Percentiles rank a stretch among this genome's conserved stretches.
phyloP scores from a whole-genome alignment of 1,140 invertebrate genomes.

The Philaenus spumarius region DNA sequence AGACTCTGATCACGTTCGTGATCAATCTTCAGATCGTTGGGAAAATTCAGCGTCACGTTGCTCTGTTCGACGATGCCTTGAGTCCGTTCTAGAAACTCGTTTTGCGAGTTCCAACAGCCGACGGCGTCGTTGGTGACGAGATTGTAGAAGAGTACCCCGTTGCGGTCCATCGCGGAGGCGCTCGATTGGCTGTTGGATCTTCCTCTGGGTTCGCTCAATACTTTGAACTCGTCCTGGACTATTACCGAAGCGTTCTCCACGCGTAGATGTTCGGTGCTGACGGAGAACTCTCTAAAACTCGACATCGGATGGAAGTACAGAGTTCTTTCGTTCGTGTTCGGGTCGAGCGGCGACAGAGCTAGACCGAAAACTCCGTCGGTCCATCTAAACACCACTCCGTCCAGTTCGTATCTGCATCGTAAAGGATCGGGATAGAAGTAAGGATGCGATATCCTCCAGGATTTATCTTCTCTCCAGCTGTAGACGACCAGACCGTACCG shows the following conservation, averaged over 20 bases:
- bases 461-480: slow-evolving; percentile 52
- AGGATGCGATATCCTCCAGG: slow-evolving; percentile 67
- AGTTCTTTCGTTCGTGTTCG: slow-evolving; percentile 44
- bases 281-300: slow-evolving; percentile 64
- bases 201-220: slow-evolving; percentile 46
- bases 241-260: slow-evolving; percentile 44
- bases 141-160: slow-evolving; percentile 70
- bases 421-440: slow-evolving; percentile 71
- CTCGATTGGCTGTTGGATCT: slow-evolving; percentile 60
- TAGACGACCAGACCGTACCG: slow-evolving; percentile 64
- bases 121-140: slow-evolving; percentile 64
- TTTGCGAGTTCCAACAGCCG: slow-evolving; percentile 65
- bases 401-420: slow-evolving; percentile 56
- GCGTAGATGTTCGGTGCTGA: slow-evolving; percentile 54
- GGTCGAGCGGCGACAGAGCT: slow-evolving; percentile 52
- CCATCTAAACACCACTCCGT: slow-evolving; percentile 71
- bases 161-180: slow-evolving; percentile 46
- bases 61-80: slow-evolving; percentile 52
- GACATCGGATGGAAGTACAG: slow-evolving; percentile 75
- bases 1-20: slow-evolving; percentile 55
- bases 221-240: slow-evolving; percentile 46
- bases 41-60: slow-evolving; percentile 57
- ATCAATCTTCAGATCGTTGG: slow-evolving; percentile 71
- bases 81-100: slow-evolving; percentile 41
- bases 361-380: slow-evolving; percentile 73